Evolutionary conservation across 2,797 vertebrate genomes (phyloP).

Genomic region (Sebastes trivittatus): DNA sequence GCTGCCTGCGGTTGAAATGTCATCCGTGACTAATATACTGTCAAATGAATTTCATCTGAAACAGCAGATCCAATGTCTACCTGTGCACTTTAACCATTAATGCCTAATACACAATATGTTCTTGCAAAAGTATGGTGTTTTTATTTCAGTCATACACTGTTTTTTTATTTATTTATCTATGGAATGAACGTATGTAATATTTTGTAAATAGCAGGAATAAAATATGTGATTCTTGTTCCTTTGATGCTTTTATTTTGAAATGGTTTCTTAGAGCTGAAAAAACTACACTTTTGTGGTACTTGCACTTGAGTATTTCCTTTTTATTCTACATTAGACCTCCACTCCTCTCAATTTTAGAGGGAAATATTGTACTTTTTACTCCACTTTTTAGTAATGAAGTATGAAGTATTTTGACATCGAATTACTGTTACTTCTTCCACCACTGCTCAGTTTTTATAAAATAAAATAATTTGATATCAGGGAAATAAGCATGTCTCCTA

Average conservation of each 20-base stretch:
- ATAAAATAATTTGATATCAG: not conserved
- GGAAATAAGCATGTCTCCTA: not conserved
- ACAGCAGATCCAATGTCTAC: conserved; percentile 70
- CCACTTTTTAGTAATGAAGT: not conserved
- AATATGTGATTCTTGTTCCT: conserved; percentile 64
- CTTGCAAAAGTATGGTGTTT: conserved; percentile 39
- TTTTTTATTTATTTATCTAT: conserved; percentile 34
- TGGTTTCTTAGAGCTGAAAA: not conserved
- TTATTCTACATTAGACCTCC: not conserved
- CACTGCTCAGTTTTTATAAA: not conserved
- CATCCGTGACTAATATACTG: conserved; percentile 29
- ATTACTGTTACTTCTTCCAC: not conserved
- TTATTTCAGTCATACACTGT: conserved; percentile 57
- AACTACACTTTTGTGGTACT: not conserved
- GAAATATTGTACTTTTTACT: not conserved
- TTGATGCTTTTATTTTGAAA: conserved; percentile 13
- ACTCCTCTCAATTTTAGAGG: not conserved
- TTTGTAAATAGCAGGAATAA: conserved; percentile 76
- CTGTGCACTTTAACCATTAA: conserved; percentile 78
- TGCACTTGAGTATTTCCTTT: not conserved
- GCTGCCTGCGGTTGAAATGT: conserved; percentile 46
- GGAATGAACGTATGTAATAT: conserved; percentile 61
- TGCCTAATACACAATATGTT: conserved; percentile 66
- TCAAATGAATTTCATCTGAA: conserved; percentile 54
- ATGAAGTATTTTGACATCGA: not conserved